phyloP scores from a whole-genome alignment of 2,797 vertebrate genomes.

The Emys orbicularis region DNA sequence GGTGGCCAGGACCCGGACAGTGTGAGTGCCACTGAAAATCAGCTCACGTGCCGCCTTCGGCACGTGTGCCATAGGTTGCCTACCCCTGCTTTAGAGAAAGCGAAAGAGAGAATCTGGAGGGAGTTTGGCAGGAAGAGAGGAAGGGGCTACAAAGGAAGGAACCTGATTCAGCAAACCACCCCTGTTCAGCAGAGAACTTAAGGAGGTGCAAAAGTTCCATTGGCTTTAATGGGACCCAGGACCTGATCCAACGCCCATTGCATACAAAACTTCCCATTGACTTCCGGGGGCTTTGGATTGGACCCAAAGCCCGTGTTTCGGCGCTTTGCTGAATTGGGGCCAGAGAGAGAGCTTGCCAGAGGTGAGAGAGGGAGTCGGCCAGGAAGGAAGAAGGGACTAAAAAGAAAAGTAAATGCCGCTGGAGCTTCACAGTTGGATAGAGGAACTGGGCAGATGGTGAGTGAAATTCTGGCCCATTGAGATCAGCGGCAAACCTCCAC shows the following conservation, averaged over 20 bases:
- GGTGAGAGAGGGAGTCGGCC: neutral
- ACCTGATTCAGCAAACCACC: neutral
- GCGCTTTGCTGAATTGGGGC: neutral
- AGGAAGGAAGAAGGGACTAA: neutral
- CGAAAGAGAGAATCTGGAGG: too few species aligned
- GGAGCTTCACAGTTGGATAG: neutral
- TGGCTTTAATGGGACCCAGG: neutral
- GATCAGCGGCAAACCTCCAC: neutral
- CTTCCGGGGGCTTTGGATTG: neutral
- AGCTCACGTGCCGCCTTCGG: too few species aligned
- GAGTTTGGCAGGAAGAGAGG: neutral
- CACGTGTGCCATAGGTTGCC: too few species aligned
- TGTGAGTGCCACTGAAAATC: too few species aligned
- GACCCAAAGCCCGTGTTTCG: neutral
- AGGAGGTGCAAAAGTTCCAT: too few species aligned
- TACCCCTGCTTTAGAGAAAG: too few species aligned
- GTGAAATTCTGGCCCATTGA: neutral
- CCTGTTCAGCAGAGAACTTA: neutral
- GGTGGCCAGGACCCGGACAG: too few species aligned
- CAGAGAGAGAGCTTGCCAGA: neutral
- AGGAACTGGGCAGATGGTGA: neutral
- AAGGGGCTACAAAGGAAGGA: too few species aligned
- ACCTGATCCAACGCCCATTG: neutral
- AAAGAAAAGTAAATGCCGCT: neutral
- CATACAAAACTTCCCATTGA: neutral